Evolutionary conservation across 2,888 invertebrate species (phyloP).

Genomic region (Julus scanicus): DNA sequence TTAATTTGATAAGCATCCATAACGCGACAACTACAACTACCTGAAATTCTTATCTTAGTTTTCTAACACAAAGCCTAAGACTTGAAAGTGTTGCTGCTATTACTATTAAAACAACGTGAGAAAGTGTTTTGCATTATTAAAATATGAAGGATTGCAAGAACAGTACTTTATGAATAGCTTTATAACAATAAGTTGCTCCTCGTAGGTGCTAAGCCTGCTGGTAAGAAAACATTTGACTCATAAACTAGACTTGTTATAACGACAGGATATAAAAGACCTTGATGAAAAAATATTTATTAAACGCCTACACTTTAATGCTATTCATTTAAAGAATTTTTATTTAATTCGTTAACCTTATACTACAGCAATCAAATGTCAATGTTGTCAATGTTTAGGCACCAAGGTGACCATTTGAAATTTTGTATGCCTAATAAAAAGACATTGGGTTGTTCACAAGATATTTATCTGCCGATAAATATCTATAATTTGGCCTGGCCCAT

Average conservation of each 20-base stretch:
- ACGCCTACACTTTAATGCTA: background rate
- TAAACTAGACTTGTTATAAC: constrained; percentile 3
- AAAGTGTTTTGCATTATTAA: constrained; percentile 36
- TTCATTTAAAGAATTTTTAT: background rate
- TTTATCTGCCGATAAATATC: background rate
- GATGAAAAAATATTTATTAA: constrained; percentile 13
- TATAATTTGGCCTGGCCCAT: no score
- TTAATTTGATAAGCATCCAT: constrained; percentile 37
- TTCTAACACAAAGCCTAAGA: background rate
- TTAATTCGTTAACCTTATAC: background rate
- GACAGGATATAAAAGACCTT: constrained; percentile 25
- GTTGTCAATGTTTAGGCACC: background rate
- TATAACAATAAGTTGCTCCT: constrained; percentile 41
- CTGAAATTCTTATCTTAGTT: constrained; percentile 8
- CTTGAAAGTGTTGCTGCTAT: background rate
- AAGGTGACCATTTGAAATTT: constrained; percentile 21
- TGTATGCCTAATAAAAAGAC: background rate
- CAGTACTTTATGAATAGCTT: constrained; percentile 43
- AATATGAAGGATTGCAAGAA: background rate
- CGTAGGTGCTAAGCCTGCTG: background rate
- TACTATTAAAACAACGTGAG: constrained; percentile 29
- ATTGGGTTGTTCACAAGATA: background rate
- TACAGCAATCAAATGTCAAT: constrained; percentile 19
- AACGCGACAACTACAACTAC: constrained; percentile 40
- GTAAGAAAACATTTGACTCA: constrained; percentile 34